A percentile compares a stretch with the other conserved stretches of the same genome.
Evolutionary conservation across 2,888 invertebrate species (phyloP).

Genomic region (Cremastinae sp.): DNA sequence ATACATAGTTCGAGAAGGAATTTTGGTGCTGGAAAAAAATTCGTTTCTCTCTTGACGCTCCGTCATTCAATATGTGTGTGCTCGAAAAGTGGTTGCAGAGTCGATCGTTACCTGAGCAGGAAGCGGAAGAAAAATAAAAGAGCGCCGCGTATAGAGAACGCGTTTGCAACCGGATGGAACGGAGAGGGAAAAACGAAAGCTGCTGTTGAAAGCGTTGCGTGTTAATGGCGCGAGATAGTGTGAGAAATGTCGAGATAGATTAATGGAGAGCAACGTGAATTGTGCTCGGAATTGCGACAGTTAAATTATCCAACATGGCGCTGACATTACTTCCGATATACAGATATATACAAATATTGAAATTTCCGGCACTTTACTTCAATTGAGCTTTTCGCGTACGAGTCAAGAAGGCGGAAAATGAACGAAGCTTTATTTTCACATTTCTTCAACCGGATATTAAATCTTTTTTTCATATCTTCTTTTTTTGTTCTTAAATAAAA

Average conservation of each 20-base stretch:
- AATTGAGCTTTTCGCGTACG: too few species aligned
- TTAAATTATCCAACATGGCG: constrained; percentile 52
- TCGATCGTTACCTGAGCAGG: constrained; percentile 2
- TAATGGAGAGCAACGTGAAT: constrained; percentile 46
- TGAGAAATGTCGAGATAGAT: constrained; percentile 51
- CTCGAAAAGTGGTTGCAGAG: neutral
- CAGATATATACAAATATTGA: neutral
- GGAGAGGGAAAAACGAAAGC: constrained; percentile 25
- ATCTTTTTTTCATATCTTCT: too few species aligned
- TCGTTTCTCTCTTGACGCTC: neutral
- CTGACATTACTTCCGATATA: neutral
- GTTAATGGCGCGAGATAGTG: constrained; percentile 16
- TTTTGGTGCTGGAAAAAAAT: too few species aligned
- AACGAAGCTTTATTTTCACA: too few species aligned
- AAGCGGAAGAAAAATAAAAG: constrained; percentile 26
- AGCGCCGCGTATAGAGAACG: constrained; percentile 1
- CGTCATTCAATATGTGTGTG: neutral
- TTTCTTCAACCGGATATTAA: too few species aligned
- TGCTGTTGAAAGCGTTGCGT: constrained; percentile 47
- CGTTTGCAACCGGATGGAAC: too few species aligned
- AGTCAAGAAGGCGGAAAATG: too few species aligned
- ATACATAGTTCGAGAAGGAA: neutral
- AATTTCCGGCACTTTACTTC: too few species aligned
- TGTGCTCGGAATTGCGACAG: constrained; percentile 31
- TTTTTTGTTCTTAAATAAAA: too few species aligned